Conservation (phyloP, 2,113 vertebrate species). For the Cryptotis parvus region DNA sequence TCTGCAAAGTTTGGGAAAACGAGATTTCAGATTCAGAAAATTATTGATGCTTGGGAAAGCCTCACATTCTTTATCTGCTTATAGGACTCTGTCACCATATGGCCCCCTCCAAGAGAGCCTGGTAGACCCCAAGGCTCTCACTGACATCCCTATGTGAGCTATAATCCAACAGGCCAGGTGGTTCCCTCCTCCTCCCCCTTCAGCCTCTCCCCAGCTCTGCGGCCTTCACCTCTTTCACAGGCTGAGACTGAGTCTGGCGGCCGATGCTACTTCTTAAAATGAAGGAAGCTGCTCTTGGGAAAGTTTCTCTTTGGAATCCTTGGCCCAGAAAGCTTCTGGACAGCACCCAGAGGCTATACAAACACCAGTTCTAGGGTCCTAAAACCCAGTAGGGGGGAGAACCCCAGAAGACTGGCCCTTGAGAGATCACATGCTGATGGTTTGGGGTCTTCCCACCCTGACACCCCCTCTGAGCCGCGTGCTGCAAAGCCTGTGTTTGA, state of each 20-base stretch:
- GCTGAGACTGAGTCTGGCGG: not conserved
- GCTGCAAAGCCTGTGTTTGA: not conserved
- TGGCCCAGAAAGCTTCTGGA: slow-evolving; percentile 18
- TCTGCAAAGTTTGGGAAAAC: slow-evolving; percentile 59
- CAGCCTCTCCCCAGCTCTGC: not conserved
- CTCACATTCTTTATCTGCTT: slow-evolving; percentile 23
- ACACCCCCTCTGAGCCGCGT: not conserved
- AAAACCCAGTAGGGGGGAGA: not conserved
- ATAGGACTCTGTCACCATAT: not conserved
- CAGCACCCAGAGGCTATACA: not conserved
- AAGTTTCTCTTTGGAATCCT: not conserved
- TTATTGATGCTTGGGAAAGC: slow-evolving; percentile 40
- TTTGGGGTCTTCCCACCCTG: not conserved
- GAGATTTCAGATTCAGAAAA: slow-evolving; percentile 64
- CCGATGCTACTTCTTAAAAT: not conserved
- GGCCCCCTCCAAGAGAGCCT: slow-evolving; percentile 33
- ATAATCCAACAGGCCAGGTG: not conserved
- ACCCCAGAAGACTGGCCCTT: not conserved
- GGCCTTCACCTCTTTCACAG: not conserved
- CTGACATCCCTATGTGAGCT: not conserved
- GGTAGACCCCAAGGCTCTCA: not conserved
- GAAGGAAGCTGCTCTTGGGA: not conserved
- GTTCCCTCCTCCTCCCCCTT: not conserved
- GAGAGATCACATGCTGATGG: not conserved
- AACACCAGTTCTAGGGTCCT: not conserved